Base-by-base conservation (phyloP, 2,113 vertebrate genomes). In the Odontophorus gujanensis region DNA sequence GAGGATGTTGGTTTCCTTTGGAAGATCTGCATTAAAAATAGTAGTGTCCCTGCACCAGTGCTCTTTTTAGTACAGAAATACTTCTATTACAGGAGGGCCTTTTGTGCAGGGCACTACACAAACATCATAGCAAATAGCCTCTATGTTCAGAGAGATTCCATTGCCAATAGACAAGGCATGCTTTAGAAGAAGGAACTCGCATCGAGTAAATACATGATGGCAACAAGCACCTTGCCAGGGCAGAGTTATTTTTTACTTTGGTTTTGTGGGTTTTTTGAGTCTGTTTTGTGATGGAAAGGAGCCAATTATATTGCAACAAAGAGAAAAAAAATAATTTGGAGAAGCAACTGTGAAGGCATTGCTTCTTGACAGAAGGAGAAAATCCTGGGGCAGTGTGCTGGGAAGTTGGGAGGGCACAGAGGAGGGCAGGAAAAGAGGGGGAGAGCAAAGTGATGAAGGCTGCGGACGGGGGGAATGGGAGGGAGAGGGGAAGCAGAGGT, bases 21-120 rank as follows among this genome's bases (percentile, higher is more conserved):
- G 48, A 81, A 79, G 58, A 92, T 19, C 42, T 81, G 17, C 50
- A 28, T 85, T 94, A 82, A 66, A 94, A 92, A 77, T 61, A 69
- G 45, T 36, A 36, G 13, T 80, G 30, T 77, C 50, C 34, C 80
- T 34, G 62, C 30, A 42, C 45, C 58, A 48, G 28, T 58, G n/a
- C 32, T 85, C 45, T 91, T 66, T 38, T 80, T 48, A 62, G 14
- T 80, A 55, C 72, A 87, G 67, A 81, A 74, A 62, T 55, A 6
- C 26, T 20, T 42, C 22, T 84, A 3, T 63, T 76, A 61, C 13
- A 76, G 72, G 48, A 89, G 42, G 55, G 8, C 55, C 20, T 90
- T 73, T 69, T 74, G 32, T 89, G 43, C 55, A 26, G 15, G 26
- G 11, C 16, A 2, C 6, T 5, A 24, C 62, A 30, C 63, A 87